Evolutionary conservation across 2,113 vertebrate genomes (phyloP).

Genomic region (Desmodus rotundus): DNA sequence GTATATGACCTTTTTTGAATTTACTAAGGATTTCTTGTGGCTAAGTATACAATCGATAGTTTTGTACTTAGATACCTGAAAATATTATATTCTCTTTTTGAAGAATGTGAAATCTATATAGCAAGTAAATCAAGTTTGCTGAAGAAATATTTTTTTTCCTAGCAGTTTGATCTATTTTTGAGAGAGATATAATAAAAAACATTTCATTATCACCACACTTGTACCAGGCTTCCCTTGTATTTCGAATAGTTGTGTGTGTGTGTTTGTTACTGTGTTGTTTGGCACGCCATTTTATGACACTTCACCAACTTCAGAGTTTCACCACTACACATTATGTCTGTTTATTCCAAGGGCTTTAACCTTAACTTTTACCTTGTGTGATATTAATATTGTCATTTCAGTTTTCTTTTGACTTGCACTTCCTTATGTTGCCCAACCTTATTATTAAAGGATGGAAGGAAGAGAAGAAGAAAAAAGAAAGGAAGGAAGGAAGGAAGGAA

Average conservation of each 20-base stretch:
- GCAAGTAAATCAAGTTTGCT: neutral
- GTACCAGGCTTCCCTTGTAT: neutral
- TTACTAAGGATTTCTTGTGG: conserved; percentile 5
- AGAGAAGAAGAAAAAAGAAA: neutral
- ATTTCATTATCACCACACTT: neutral
- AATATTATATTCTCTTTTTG: neutral
- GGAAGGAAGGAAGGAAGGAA: neutral
- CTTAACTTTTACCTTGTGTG: neutral
- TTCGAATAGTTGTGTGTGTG: neutral
- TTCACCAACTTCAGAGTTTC: neutral
- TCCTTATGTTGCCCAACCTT: neutral
- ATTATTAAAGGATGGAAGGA: neutral
- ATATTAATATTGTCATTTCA: neutral
- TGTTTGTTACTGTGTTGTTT: neutral
- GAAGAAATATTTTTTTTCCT: neutral
- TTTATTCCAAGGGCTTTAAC: neutral
- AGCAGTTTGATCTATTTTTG: neutral
- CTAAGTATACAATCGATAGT: neutral
- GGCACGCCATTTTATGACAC: neutral
- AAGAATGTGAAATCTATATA: neutral
- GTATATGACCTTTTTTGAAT: neutral
- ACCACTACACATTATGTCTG: neutral
- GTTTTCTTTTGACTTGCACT: neutral
- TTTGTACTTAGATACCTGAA: neutral
- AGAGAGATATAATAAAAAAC: neutral